Conservation (phyloP, 2,797 vertebrate species). For the Oreochromis mossambicus region DNA sequence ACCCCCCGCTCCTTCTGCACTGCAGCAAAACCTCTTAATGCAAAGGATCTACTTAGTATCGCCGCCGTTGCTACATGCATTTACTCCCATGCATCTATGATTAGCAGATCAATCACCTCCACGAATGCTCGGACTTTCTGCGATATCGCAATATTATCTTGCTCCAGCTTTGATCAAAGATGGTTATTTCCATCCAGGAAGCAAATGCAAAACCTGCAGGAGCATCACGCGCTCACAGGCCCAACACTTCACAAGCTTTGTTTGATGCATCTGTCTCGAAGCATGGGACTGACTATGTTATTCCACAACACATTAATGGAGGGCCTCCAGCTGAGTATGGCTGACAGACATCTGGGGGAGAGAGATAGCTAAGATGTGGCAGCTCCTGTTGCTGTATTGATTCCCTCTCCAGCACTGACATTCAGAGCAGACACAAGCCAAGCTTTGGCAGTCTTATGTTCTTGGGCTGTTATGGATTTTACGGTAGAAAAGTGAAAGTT, state of each 20-base stretch:
- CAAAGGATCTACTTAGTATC: neutral
- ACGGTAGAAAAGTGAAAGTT: constrained; percentile 51
- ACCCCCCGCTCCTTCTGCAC: neutral
- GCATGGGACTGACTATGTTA: constrained; percentile 55
- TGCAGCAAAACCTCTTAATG: neutral
- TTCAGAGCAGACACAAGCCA: constrained; percentile 52
- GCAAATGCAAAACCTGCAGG: constrained; percentile 38
- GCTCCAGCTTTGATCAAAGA: constrained; percentile 40
- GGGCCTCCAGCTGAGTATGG: constrained; percentile 62
- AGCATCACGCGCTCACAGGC: constrained; percentile 42
- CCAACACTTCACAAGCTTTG: constrained; percentile 51
- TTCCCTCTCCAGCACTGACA: constrained; percentile 57
- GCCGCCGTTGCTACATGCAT: neutral
- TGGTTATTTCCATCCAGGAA: constrained; percentile 52
- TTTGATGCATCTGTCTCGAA: constrained; percentile 58
- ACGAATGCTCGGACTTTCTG: constrained; percentile 19
- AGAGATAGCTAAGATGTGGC: constrained; percentile 61
- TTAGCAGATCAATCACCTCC: constrained; percentile 35
- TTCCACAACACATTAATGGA: constrained; percentile 61
- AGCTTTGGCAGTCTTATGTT: constrained; percentile 46
- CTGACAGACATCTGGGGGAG: constrained; percentile 65
- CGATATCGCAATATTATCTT: constrained; percentile 31
- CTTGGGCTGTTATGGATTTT: constrained; percentile 51
- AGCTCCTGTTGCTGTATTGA: constrained; percentile 66
- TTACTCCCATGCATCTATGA: constrained; percentile 8